Evolutionary conservation across 2,113 vertebrate species (phyloP), one percentile per base, ranked within the genome.

Genomic region (Oophaga pumilio): DNA sequence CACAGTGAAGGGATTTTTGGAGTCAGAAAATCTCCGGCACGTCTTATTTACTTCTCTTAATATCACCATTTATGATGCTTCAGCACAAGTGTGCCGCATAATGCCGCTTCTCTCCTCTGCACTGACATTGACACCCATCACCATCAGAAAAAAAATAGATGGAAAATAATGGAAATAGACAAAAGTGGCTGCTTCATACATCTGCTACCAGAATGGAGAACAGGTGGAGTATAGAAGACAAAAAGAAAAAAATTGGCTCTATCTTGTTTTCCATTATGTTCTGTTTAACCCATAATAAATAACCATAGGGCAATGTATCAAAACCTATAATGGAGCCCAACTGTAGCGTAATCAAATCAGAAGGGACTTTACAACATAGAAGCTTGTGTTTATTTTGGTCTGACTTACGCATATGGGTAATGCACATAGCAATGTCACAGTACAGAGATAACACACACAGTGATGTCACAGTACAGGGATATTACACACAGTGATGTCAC

Each of bases 11-110:
- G 14, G n/a, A 71, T 73, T 66, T 64, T 52, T 57, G 20, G n/a
- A 24, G 77, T 81, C 59, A 56, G 43, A 73, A 79, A 43, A 64
- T 13, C 60, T 50, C 20, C 56, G 24, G 49, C 24, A 80, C 60
- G 10, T 87, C 85, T 87, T 87, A 87, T 87, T 87, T 82, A 87
- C 78, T 73, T 87, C 80, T 71, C 62, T 22, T 87, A 87, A 87
- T 87, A 87, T 81, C 52, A 1, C 77, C 66, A 68, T 87, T 81
- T 82, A 66, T 87, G 85, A 87, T 87, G 85, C 53, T 82, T 87
- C 78, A 81, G 85, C 85, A 82, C 26, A 71, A 81, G 66, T 71
- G 64, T 6, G 43, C 17, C 20, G 52, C 66, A 60, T 87, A 87
- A 73, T 87, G 85, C 57, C 78, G n/a, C 43, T 50, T 60, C 85